Conservation (phyloP, 2,888 invertebrate species). For the Galerucella nymphaeae region DNA sequence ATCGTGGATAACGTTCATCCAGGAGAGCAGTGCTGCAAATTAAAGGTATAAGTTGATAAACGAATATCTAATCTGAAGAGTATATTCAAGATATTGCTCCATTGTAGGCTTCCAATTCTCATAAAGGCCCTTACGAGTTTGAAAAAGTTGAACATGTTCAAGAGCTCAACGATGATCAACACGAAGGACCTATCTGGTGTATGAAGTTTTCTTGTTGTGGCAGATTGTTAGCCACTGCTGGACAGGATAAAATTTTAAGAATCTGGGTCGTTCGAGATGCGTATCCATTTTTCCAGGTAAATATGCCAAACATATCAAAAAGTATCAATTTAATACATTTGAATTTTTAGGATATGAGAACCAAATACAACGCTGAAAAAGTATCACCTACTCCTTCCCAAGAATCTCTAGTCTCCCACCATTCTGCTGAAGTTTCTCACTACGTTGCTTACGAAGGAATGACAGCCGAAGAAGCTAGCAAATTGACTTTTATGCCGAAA, state of each 20-base stretch:
- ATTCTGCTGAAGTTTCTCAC: constrained; percentile 74
- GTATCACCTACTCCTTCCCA: constrained; percentile 94
- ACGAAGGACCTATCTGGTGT: constrained; percentile 97
- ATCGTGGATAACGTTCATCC: constrained; percentile 84
- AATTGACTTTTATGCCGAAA: constrained; percentile 83
- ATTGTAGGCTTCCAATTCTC: constrained; percentile 85
- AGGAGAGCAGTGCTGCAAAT: constrained; percentile 83
- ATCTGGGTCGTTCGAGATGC: constrained; percentile 96
- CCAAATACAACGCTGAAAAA: constrained; percentile 93
- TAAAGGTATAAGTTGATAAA: constrained; percentile 71
- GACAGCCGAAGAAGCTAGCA: constrained; percentile 71
- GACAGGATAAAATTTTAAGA: constrained; percentile 92
- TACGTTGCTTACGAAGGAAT: constrained; percentile 71
- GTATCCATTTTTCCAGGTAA: constrained; percentile 86
- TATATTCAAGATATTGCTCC: constrained; percentile 24
- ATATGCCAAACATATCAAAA: constrained; percentile 14
- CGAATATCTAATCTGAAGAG: neutral
- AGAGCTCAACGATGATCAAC: constrained; percentile 75
- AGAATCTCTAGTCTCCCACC: constrained; percentile 87
- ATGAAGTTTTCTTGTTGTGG: constrained; percentile 99
- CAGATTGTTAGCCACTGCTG: constrained; percentile 93
- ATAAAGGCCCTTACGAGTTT: constrained; percentile 98
- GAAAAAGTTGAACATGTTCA: constrained; percentile 90
- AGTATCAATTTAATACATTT: neutral
- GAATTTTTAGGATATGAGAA: constrained; percentile 82